Percentiles rank a stretch among this genome's conserved stretches.
Conservation (phyloP, 2,113 vertebrate genomes). For the Eolophus roseicapilla region DNA sequence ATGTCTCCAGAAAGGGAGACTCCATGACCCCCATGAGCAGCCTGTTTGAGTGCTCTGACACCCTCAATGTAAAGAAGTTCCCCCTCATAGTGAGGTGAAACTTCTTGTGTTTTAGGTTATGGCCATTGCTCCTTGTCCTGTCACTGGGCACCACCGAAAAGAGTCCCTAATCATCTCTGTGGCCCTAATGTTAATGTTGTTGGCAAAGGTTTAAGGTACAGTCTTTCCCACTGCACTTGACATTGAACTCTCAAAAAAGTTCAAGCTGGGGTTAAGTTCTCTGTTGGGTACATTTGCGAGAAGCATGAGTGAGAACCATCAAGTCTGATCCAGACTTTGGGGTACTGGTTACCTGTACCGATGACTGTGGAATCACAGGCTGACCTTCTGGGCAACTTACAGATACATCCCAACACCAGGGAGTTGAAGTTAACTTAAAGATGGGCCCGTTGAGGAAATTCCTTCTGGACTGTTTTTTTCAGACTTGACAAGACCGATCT, state of each 20-base stretch:
- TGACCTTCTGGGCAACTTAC: not conserved
- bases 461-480: not conserved
- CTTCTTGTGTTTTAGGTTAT: not conserved
- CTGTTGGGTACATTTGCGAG: not conserved
- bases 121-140: not conserved
- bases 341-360: not conserved
- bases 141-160: not conserved
- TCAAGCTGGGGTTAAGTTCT: not conserved
- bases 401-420: not conserved
- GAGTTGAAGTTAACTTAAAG: not conserved
- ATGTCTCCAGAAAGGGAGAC: not conserved
- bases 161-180: not conserved
- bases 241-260: not conserved
- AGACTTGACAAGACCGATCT: not conserved
- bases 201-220: accelerated
- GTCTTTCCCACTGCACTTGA: not conserved
- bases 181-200: not conserved
- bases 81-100: not conserved
- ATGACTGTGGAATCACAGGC: not conserved
- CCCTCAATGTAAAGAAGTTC: not conserved
- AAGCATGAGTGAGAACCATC: not conserved
- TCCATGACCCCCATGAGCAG: not conserved
- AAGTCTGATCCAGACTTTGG: not conserved
- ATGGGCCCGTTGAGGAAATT: not conserved
- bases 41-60: not conserved